Conservation (phyloP, 2,797 vertebrate genomes). For the Ispidina lecontei region DNA sequence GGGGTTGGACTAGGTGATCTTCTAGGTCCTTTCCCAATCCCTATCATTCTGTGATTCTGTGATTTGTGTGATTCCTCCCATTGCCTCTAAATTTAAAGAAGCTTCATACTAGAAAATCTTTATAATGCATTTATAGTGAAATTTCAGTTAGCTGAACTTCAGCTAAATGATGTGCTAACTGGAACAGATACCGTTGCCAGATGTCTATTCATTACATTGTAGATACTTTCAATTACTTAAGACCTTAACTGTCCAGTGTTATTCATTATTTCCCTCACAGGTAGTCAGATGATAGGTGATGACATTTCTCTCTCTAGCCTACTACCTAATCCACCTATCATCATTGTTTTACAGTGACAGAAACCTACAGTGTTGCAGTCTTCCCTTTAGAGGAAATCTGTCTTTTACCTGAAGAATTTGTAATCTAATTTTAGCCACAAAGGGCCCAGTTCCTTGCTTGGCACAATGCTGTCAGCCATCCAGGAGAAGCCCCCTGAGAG, state of each 20-base stretch:
- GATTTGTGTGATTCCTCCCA: no score
- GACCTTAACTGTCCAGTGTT: neutral
- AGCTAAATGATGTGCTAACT: slow-evolving; percentile 26
- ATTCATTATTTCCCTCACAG: neutral
- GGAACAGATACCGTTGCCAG: neutral
- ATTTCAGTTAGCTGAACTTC: neutral
- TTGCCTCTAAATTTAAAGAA: slow-evolving; percentile 1
- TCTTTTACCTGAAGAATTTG: neutral
- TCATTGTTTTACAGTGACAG: neutral
- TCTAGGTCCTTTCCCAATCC: no score
- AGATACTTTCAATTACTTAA: slow-evolving; percentile 32
- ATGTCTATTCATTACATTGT: neutral
- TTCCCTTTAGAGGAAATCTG: neutral
- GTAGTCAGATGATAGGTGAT: neutral
- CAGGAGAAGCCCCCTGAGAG: neutral
- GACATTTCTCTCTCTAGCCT: neutral
- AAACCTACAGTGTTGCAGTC: neutral
- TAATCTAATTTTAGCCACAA: neutral
- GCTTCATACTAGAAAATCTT: neutral
- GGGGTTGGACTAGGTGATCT: no score
- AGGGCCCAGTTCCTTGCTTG: neutral
- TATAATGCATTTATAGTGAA: neutral
- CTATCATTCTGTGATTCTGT: no score
- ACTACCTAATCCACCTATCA: neutral
- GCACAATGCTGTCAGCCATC: neutral